Conservation (phyloP, 1,140 invertebrate genomes). For the Metopolophium dirhodum region DNA sequence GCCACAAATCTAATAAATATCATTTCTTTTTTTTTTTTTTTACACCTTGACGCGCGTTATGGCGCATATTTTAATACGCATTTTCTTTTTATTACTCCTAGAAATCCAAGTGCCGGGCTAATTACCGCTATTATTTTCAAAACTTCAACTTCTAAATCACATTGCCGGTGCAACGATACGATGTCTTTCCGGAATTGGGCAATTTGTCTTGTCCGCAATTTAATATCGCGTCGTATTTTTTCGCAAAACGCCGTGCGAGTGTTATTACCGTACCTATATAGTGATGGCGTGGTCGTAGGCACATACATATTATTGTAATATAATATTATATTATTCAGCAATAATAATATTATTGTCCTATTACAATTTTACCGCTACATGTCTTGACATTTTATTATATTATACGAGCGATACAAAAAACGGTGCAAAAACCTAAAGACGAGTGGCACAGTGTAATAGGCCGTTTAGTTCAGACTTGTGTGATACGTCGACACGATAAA, state of each 20-base stretch:
- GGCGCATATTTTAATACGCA: background rate
- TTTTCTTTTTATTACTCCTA: conserved; percentile 31
- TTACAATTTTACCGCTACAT: background rate
- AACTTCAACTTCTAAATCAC: conserved; percentile 34
- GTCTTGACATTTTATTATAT: background rate
- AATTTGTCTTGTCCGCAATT: conserved; percentile 15
- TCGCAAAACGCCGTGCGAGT: background rate
- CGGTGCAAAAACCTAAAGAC: background rate
- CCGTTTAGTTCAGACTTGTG: background rate
- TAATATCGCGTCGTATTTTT: conserved; percentile 5
- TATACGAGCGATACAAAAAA: no score
- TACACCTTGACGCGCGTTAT: background rate
- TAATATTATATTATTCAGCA: background rate
- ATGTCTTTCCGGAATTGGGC: background rate
- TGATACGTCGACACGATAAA: background rate
- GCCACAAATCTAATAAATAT: background rate
- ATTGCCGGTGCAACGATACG: background rate
- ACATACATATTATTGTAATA: background rate
- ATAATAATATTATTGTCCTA: background rate
- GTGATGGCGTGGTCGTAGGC: background rate
- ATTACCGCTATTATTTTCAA: conserved; percentile 27
- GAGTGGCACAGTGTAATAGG: background rate
- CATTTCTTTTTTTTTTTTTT: background rate
- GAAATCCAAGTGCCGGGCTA: background rate
- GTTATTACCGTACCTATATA: background rate